Percentiles rank a stretch among this genome's conserved stretches.
These are phyloP conservation scores for Parazoanthus atlanticus DNA, from an alignment of 92 coral and sea anemone genomes.

Conservation along the genomic window DNA sequence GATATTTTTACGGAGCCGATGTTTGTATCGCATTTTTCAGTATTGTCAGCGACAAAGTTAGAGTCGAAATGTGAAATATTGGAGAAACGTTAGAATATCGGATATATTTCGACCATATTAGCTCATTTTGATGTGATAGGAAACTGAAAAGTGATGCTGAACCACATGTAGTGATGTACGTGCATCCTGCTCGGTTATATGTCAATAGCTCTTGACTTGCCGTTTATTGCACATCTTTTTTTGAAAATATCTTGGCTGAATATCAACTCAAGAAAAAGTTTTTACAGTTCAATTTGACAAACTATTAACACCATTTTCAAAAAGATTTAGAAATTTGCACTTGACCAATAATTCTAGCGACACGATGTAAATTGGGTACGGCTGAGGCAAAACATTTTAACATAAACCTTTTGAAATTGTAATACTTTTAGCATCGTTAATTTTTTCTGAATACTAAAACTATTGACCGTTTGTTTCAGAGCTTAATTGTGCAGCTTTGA, in stretches of 20 bases:
- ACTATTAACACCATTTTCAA: conserved; percentile 3
- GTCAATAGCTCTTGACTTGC: background rate
- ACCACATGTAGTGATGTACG: too few relatives aligned
- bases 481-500: background rate
- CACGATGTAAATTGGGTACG: background rate
- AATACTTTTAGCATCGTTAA: background rate
- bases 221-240: background rate
- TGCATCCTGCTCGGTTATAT: too few relatives aligned
- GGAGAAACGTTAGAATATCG: background rate
- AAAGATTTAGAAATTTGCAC: background rate
- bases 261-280: background rate
- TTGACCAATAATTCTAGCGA: background rate
- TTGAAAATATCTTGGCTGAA: background rate
- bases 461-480: background rate
- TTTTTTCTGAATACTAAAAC: background rate
- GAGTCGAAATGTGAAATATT: too few relatives aligned
- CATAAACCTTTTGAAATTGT: background rate
- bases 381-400: background rate
- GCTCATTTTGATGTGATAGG: too few relatives aligned
- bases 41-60: background rate
- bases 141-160: too few relatives aligned
- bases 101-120: background rate
- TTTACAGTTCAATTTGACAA: conserved; percentile 10
- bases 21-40: background rate
- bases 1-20: background rate